Evolutionary conservation across 2,113 vertebrate genomes (phyloP).

Genomic region (Muntiacus muntjak): DNA sequence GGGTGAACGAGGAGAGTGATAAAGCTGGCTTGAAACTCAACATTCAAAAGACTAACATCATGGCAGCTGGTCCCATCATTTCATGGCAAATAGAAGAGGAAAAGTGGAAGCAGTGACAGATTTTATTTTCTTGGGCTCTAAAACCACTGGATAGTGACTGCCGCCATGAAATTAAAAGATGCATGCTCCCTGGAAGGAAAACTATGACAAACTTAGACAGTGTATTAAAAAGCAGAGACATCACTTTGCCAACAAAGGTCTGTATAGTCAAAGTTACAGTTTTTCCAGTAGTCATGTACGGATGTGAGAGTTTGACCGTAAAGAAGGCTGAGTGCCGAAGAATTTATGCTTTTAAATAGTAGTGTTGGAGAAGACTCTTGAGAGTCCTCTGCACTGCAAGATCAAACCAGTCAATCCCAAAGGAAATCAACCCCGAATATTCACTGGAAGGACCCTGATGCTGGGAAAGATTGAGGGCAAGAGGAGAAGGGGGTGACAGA

Average conservation of each 20-base stretch:
- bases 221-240: not conserved
- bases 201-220: not conserved
- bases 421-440: not conserved
- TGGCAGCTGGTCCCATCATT: not conserved
- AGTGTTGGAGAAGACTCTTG: not conserved
- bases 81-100: not conserved
- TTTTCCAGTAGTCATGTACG: not conserved
- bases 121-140: not conserved
- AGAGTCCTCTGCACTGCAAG: not conserved
- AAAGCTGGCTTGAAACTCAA: not conserved
- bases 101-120: not conserved
- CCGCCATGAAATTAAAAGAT: not conserved
- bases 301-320: not conserved
- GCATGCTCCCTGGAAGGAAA: not conserved
- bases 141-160: not conserved
- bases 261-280: not conserved
- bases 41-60: not conserved
- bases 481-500: not conserved
- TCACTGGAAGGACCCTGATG: not conserved
- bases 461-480: not conserved
- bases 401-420: not conserved
- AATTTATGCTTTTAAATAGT: not conserved
- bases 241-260: not conserved
- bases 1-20: not conserved
- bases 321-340: not conserved